These are phyloP conservation scores for Eupsilia transversa DNA, from an alignment of 2,888 invertebrate genomes.

Conservation along the genomic window DNA sequence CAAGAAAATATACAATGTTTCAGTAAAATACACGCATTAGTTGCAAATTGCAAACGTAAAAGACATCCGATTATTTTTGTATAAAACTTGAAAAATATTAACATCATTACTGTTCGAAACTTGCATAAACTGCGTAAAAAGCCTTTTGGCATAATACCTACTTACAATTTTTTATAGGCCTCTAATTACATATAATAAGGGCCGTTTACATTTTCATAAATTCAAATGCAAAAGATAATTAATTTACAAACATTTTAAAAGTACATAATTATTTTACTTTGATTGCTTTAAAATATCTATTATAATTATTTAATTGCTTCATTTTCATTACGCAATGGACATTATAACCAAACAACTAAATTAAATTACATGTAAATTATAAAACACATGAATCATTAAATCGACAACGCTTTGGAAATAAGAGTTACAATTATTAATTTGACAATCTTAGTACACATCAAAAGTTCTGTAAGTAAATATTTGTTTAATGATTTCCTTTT, in stretches of 20 bases:
- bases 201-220: constrained; percentile 4
- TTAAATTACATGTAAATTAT: not conserved
- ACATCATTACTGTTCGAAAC: constrained; percentile 12
- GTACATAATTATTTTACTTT: constrained; percentile 26
- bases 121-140: constrained; percentile 34
- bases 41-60: constrained; percentile 14
- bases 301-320: constrained; percentile 8
- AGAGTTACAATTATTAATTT: constrained; percentile 19
- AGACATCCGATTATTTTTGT: constrained; percentile 16
- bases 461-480: constrained; percentile 30
- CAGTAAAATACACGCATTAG: constrained; percentile 1
- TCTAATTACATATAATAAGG: not conserved
- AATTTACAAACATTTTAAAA: constrained; percentile 10
- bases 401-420: constrained; percentile 24
- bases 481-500: not conserved
- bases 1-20: constrained; percentile 19
- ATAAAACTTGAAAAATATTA: constrained; percentile 50
- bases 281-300: constrained; percentile 9
- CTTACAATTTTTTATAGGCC: constrained; percentile 23
- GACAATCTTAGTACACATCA: constrained; percentile 7
- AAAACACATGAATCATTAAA: not conserved
- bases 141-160: constrained; percentile 11
- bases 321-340: constrained; percentile 3
- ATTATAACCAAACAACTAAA: not conserved
- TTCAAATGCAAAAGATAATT: constrained; percentile 25